A percentile compares a stretch with the other conserved stretches of the same genome.
phyloP scores from a whole-genome alignment of 2,797 vertebrate genomes.

The Tolypeutes matacus region DNA sequence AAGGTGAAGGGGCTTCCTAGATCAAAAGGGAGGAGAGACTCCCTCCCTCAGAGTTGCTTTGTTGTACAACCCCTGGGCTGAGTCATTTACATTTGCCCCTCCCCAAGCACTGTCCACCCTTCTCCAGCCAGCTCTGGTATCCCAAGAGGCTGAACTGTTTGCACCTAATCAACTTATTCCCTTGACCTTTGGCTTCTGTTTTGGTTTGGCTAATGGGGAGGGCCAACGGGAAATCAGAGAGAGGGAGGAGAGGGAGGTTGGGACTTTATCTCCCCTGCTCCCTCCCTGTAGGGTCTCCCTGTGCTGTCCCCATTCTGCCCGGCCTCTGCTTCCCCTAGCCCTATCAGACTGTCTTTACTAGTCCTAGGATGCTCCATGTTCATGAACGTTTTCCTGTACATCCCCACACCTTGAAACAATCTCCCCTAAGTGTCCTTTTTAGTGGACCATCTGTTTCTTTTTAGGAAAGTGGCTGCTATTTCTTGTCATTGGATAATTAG shows the following conservation, averaged over 20 bases:
- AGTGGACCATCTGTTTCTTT: background rate
- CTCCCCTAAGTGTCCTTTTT: fast-evolving
- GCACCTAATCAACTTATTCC: background rate
- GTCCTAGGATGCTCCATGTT: fast-evolving
- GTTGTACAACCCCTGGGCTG: background rate
- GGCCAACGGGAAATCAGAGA: fast-evolving
- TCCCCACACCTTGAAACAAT: background rate
- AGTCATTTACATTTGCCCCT: fast-evolving
- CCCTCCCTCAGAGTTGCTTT: too few relatives aligned
- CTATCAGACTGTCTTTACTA: fast-evolving
- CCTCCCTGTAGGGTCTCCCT: too few relatives aligned
- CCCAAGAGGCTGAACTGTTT: fast-evolving
- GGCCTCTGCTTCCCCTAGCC: background rate
- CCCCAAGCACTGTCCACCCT: background rate
- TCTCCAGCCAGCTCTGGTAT: background rate
- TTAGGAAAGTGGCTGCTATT: too few relatives aligned
- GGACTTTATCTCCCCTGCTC: background rate
- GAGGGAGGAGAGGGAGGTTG: background rate
- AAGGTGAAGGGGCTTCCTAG: background rate
- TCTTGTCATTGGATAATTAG: background rate
- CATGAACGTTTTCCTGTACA: background rate
- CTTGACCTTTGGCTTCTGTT: background rate
- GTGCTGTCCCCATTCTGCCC: background rate
- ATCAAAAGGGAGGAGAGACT: fast-evolving
- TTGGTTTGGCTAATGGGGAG: background rate